Conservation (phyloP, 1,140 invertebrate genomes). For the Zophobas atratus region DNA sequence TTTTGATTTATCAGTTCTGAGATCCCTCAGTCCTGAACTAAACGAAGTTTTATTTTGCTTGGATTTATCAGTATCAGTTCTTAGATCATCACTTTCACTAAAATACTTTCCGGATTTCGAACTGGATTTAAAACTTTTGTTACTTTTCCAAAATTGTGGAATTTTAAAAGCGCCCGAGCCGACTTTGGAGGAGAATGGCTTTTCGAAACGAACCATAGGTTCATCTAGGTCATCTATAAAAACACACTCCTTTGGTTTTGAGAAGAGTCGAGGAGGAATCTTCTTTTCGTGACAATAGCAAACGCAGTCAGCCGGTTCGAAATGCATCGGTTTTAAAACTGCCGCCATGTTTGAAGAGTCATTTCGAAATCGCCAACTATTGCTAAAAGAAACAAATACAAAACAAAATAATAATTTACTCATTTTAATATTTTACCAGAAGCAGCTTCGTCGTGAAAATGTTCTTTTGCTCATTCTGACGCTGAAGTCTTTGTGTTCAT, state of each 20-base stretch:
- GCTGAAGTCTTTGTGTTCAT: no score
- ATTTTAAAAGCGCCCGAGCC: not conserved
- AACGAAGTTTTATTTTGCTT: no score
- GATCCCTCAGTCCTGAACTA: no score
- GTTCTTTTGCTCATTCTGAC: no score
- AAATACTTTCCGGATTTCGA: no score
- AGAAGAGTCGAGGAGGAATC: conserved; percentile 20
- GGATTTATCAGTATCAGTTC: no score
- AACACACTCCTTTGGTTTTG: conserved; percentile 14
- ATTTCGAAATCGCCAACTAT: conserved; percentile 6
- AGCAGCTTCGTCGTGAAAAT: not conserved
- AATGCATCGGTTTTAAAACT: conserved; percentile 13
- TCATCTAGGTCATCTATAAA: not conserved
- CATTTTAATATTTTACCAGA: not conserved
- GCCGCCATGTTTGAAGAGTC: conserved; percentile 14
- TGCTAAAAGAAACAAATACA: not conserved
- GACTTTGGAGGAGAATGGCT: no score
- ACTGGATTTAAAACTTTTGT: not conserved
- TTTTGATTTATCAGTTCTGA: no score
- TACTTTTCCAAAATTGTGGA: not conserved
- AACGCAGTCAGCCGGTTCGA: not conserved
- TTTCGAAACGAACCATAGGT: no score
- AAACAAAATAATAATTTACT: not conserved
- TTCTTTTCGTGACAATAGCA: conserved; percentile 11
- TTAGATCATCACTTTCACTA: no score